Evolutionary conservation across 2,888 invertebrate species (phyloP).

Genomic region (Plagiodera versicolora): DNA sequence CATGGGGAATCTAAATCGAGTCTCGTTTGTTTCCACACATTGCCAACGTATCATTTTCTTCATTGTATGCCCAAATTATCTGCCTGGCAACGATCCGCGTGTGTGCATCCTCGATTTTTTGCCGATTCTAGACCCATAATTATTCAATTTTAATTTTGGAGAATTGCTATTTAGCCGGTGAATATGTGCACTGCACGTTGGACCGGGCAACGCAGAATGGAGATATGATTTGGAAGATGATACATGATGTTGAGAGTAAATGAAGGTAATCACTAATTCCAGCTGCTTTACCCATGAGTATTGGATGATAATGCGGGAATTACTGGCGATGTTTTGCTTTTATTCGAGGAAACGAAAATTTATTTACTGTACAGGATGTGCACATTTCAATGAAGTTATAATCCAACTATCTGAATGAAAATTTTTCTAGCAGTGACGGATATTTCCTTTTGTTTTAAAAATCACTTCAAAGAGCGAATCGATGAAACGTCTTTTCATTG

Average conservation of each 20-base stretch:
- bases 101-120: constrained; percentile 25
- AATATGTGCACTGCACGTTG: neutral
- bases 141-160: constrained; percentile 28
- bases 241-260: neutral
- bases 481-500: too few relatives aligned
- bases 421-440: too few relatives aligned
- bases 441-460: too few relatives aligned
- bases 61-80: constrained; percentile 39
- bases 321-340: too few relatives aligned
- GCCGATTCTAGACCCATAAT: constrained; percentile 27
- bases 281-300: neutral
- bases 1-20: constrained; percentile 13
- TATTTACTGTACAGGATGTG: too few relatives aligned
- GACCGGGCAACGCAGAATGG: neutral
- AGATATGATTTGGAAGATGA: constrained; percentile 9
- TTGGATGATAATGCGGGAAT: too few relatives aligned
- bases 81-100: constrained; percentile 34
- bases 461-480: too few relatives aligned
- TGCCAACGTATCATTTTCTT: constrained; percentile 39
- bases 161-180: constrained; percentile 6
- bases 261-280: neutral
- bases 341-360: too few relatives aligned
- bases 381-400: too few relatives aligned
- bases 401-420: too few relatives aligned
- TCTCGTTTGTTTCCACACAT: constrained; percentile 38